phyloP scores from a whole-genome alignment of 1,140 invertebrate genomes.

The Lasioglossum baleicum region DNA sequence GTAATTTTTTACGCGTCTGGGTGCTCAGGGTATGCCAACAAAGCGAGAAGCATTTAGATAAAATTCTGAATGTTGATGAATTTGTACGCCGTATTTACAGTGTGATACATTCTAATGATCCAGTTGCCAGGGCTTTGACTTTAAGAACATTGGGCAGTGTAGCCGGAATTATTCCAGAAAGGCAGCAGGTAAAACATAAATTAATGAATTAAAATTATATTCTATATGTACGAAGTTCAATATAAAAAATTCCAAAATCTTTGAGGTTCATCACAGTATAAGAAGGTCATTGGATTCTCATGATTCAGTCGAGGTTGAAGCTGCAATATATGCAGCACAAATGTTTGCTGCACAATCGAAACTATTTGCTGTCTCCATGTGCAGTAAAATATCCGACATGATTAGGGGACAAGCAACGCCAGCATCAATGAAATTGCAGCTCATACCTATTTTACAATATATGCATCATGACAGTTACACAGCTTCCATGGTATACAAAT shows the following conservation, averaged over 20 bases:
- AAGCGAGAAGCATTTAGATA: slow-evolving; percentile 97
- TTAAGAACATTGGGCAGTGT: slow-evolving; percentile 94
- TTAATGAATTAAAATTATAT: neutral
- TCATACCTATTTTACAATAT: slow-evolving; percentile 94
- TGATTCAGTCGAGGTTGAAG: slow-evolving; percentile 96
- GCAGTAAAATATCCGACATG: slow-evolving; percentile 97
- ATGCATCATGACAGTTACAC: slow-evolving; percentile 96
- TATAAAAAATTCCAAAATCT: slow-evolving; percentile 16
- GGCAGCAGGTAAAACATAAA: slow-evolving; percentile 84
- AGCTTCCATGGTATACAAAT: slow-evolving; percentile 86
- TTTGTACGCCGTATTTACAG: slow-evolving; percentile 95
- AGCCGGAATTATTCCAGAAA: slow-evolving; percentile 94
- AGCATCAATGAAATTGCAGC: slow-evolving; percentile 93
- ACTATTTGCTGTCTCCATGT: slow-evolving; percentile 97
- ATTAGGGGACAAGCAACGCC: slow-evolving; percentile 95
- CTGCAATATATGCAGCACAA: slow-evolving; percentile 96
- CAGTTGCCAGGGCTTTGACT: slow-evolving; percentile 94
- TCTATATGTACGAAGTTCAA: neutral
- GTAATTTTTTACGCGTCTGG: slow-evolving; percentile 95
- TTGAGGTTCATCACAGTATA: slow-evolving; percentile 94
- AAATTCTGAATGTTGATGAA: slow-evolving; percentile 97
- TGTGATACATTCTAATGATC: slow-evolving; percentile 98
- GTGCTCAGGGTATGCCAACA: slow-evolving; percentile 96
- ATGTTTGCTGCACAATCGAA: slow-evolving; percentile 96
- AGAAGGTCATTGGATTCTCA: slow-evolving; percentile 95